These are phyloP conservation scores for Lepidotrigona ventralis DNA, from an alignment of 1,140 invertebrate species.

Conservation along the genomic window DNA sequence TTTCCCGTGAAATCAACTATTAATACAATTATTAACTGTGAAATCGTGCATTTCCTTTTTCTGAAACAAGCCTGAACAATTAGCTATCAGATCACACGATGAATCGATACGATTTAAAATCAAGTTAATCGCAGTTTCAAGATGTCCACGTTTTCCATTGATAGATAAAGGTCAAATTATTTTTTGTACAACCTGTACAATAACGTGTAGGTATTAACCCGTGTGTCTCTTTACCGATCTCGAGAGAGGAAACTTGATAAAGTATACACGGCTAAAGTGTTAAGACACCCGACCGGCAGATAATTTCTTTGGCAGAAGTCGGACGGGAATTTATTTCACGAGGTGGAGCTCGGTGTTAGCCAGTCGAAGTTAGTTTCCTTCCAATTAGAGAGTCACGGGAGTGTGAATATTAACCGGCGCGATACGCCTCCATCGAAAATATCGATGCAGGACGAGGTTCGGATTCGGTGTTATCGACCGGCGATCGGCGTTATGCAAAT, in stretches of 20 bases:
- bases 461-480: slow-evolving; percentile 11
- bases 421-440: background rate
- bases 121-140: too few relatives aligned
- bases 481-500: slow-evolving; percentile 32
- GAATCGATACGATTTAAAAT: too few relatives aligned
- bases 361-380: slow-evolving; percentile 10
- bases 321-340: slow-evolving; percentile 11
- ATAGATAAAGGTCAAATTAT: background rate
- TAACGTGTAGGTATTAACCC: too few relatives aligned
- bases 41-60: too few relatives aligned
- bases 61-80: too few relatives aligned
- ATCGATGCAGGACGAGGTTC: slow-evolving; percentile 16
- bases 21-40: too few relatives aligned
- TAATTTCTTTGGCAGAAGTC: background rate
- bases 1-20: too few relatives aligned
- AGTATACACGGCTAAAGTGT: too few relatives aligned
- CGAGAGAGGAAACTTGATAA: background rate
- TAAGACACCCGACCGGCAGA: too few relatives aligned
- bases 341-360: background rate
- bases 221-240: too few relatives aligned
- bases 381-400: background rate
- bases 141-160: too few relatives aligned
- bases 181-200: background rate
- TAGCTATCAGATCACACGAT: too few relatives aligned
- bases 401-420: slow-evolving; percentile 47